Conservation (phyloP, 2,797 vertebrate genomes). For the Linurgus olivaceus region DNA sequence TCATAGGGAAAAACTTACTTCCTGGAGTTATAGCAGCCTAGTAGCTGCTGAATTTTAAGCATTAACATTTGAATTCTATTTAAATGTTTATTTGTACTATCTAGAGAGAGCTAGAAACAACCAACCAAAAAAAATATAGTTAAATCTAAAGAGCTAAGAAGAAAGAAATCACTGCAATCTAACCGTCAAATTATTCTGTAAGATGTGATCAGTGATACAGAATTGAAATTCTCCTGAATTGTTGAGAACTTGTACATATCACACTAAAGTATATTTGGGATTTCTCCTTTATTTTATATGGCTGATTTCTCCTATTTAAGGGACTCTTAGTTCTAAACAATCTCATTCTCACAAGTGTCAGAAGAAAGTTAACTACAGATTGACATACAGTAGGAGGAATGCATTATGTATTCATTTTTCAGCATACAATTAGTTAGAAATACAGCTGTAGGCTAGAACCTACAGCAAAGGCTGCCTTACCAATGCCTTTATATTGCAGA, state of each 20-base stretch:
- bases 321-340: background rate
- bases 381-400: background rate
- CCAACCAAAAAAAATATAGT: background rate
- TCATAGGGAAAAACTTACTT: background rate
- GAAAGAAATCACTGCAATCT: background rate
- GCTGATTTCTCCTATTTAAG: background rate
- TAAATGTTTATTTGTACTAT: background rate
- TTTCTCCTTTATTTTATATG: background rate
- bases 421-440: background rate
- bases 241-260: background rate
- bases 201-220: background rate
- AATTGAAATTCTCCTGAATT: background rate
- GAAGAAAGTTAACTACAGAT: background rate
- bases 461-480: background rate
- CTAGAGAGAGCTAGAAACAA: background rate
- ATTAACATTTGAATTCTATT: background rate
- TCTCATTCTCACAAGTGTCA: background rate
- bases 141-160: background rate
- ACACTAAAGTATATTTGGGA: background rate
- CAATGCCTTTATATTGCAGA: background rate
- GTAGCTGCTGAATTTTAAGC: background rate
- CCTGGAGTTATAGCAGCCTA: background rate
- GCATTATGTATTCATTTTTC: background rate
- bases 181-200: background rate
- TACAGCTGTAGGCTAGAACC: background rate